Conservation (phyloP, 35 echinoderm and acorn worm genomes). For the Ptychodera flava region DNA sequence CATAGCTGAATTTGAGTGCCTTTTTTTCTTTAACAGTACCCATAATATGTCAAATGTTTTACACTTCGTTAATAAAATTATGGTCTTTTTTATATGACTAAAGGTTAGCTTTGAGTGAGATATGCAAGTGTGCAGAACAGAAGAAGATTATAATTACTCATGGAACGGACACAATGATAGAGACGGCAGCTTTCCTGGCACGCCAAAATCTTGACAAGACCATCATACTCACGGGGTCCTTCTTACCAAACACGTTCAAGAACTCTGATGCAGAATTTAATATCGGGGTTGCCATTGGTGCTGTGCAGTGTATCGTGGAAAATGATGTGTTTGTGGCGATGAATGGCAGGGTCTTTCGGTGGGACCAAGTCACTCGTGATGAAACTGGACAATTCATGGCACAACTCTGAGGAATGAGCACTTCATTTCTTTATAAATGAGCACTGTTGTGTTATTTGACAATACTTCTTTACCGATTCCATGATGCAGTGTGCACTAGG, state of each 20-base stretch:
- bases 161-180: conserved; percentile 63
- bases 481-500: too few species aligned
- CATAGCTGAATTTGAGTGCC: too few species aligned
- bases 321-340: conserved; percentile 41
- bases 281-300: conserved; percentile 45
- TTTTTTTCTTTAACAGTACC: too few species aligned
- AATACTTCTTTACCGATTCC: too few species aligned
- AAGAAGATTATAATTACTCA: conserved; percentile 47
- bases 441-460: too few species aligned
- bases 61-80: too few species aligned
- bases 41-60: too few species aligned
- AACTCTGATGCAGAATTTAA: conserved; percentile 56
- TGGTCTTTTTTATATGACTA: too few species aligned
- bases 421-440: too few species aligned
- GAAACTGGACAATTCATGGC: conserved; percentile 38
- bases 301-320: conserved; percentile 36
- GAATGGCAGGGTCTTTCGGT: conserved; percentile 43
- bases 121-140: conserved; percentile 17
- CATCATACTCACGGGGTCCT: conserved; percentile 58
- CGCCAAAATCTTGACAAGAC: conserved; percentile 35
- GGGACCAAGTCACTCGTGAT: conserved; percentile 43
- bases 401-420: conserved; percentile 19
- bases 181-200: conserved; percentile 42
- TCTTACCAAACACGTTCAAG: conserved; percentile 53
- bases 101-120: too few species aligned